Base-by-base conservation (phyloP, 2,888 invertebrate species). In the Lasioglossum lativentre region DNA sequence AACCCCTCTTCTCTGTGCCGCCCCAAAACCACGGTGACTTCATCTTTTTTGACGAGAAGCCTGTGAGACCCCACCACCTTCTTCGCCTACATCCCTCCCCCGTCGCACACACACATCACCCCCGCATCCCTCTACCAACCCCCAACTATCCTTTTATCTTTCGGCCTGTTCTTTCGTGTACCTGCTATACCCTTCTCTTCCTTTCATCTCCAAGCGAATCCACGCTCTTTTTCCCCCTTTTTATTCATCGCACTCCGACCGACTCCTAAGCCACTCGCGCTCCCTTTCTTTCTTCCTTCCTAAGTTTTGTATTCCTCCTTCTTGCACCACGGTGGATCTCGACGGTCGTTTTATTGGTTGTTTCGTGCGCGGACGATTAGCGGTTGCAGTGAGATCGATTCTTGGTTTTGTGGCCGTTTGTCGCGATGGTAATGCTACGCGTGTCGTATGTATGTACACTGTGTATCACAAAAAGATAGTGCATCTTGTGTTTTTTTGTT, bases 11-110 rank as follows among this genome's bases (percentile, higher is more conserved):
- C 77, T 73, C 81, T 87, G 87, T 89, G 89, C 90, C 90, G 78
- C 85, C 88, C 88, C 89, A 80, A 87, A 91, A 90, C 86, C 92
- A 80, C 90, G 90, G 89, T 90, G 91, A 93, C 91, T 93, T 91
- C 89, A 92, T 90, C 88, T 92, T 92, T 92, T 91, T 89, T 91
- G 86, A 91, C 90, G 87, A 90, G 88, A 78, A 81, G 85, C 85
- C 88, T 82, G 83, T 68, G 71, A 84, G 56, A 76, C 71, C 80
- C 80, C 78, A 66, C 80, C 78, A 66, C 77, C 82, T 66, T 66
- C 75, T 6, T 30, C 30, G 30, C 66, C 70, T 75, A 38, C 42
- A 52, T 19, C 47, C 19, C 27, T 30, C 27, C 34, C 19, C 34
- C 74, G 34, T 34, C 34, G 34, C 52, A 0, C 23, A 2, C 30